Base-by-base conservation (phyloP, 2,113 vertebrate genomes). In the Bettongia penicillata region DNA sequence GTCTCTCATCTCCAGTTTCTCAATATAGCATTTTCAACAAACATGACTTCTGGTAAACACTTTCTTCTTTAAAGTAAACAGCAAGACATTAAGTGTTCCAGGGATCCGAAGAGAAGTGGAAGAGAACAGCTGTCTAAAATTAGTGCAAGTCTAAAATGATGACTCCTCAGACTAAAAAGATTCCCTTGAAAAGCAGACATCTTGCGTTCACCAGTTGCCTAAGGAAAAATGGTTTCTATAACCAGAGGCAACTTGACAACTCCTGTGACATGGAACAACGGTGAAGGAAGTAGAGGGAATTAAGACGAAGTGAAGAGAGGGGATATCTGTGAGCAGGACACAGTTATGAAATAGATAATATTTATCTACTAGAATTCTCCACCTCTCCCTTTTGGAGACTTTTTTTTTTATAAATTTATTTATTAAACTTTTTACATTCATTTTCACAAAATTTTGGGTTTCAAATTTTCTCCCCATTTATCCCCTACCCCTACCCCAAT, bases 81-180 rank as follows among this genome's bases (percentile, higher is more conserved):
- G n/a, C 16, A 84, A 84, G n/a, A 84, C 68, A 43, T 22, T 43
- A 43, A n/a, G 68, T 43, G n/a, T 43, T 23, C n/a, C 68, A 43
- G 19, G n/a, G 5, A 3, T 91, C 23, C 3, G 22, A 3, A 0
- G 11, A 7, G 14, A 51, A 9, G 0, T 53, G 9, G 10, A 28
- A 37, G 3, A 90, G 2, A 12, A 24, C n/a, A 53, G 26, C 89
- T 95, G 26, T 24, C 90, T 77, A 28, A 23, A 90, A 91, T 11
- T 84, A 93, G 95, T 1, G 14, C 16, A 16, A 26, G 8, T 23
- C 92, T 94, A 26, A 50, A 28, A 5, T 28, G 52, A 90, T 7
- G 10, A 8, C 0, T 89, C 19, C 25, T 31, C 4, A 51, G 90
- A 51, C 48, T 90, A 24, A 48, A 90, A 90, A 49, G 22, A 43